These are phyloP conservation scores for Semotilus atromaculatus DNA, from an alignment of 2,797 vertebrate species.

Conservation along the genomic window DNA sequence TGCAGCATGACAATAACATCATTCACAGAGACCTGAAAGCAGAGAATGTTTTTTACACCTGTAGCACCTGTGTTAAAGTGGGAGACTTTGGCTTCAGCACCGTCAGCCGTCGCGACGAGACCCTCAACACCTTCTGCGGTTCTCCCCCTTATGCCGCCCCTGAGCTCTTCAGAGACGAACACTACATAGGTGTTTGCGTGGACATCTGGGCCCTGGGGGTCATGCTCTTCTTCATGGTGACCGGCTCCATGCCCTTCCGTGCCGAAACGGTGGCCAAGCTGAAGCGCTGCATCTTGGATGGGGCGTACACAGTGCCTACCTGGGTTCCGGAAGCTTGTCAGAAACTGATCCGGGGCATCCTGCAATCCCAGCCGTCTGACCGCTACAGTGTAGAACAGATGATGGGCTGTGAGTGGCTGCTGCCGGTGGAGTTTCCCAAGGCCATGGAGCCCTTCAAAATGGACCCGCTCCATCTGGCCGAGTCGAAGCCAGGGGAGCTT, in stretches of 20 bases:
- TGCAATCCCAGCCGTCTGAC: slow-evolving; percentile 85
- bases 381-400: slow-evolving; percentile 87
- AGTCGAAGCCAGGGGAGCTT: slow-evolving; percentile 72
- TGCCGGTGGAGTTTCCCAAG: slow-evolving; percentile 84
- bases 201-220: slow-evolving; percentile 97
- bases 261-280: slow-evolving; percentile 95
- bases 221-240: slow-evolving; percentile 93
- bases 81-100: slow-evolving; percentile 99
- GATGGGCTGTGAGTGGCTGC: slow-evolving; percentile 92
- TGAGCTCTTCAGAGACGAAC: slow-evolving; percentile 92
- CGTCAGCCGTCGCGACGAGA: slow-evolving; percentile 87
- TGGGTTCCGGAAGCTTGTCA: slow-evolving; percentile 88
- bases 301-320: slow-evolving; percentile 81
- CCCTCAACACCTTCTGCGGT: slow-evolving; percentile 94
- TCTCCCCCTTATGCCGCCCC: slow-evolving; percentile 96
- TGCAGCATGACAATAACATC: slow-evolving; percentile 93
- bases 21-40: slow-evolving; percentile 96
- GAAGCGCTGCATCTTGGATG: slow-evolving; percentile 93
- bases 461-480: slow-evolving; percentile 88
- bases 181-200: slow-evolving; percentile 88
- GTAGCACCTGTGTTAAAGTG: slow-evolving; percentile 92
- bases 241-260: slow-evolving; percentile 92
- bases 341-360: slow-evolving; percentile 86
- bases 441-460: slow-evolving; percentile 88
- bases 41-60: slow-evolving; percentile 94